Percentiles rank a stretch among this genome's conserved stretches.
Conservation (phyloP, 2,113 vertebrate species). For the Vanacampus margaritifer region DNA sequence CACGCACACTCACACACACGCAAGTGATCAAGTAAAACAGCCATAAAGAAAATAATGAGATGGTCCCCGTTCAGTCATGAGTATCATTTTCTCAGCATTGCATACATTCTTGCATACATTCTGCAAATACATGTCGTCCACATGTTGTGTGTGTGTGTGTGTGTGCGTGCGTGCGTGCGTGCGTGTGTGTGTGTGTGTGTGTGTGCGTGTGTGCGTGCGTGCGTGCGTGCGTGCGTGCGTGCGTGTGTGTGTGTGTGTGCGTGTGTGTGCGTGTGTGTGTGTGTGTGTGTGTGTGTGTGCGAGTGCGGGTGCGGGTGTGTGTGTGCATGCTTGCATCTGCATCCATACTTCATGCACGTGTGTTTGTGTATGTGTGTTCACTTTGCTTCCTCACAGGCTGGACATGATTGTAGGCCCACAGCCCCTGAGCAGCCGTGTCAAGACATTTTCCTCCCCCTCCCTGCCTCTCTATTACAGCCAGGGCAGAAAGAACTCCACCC, state of each 20-base stretch:
- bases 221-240: constrained; percentile 11
- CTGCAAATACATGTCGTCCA: neutral
- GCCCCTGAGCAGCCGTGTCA: constrained; percentile 54
- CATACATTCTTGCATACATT: neutral
- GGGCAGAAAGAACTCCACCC: constrained; percentile 61
- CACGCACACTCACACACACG: too few relatives aligned
- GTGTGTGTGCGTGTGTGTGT: constrained; percentile 3
- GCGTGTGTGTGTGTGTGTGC: neutral
- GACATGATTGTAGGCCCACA: constrained; percentile 67
- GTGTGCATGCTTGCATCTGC: neutral
- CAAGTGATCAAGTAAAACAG: neutral
- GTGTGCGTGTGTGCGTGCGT: neutral
- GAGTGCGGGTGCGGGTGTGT: constrained; percentile 8
- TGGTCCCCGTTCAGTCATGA: too few relatives aligned
- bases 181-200: constrained; percentile 21
- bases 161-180: constrained; percentile 12
- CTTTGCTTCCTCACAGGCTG: constrained; percentile 57
- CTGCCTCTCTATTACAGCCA: constrained; percentile 63
- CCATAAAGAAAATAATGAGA: too few relatives aligned
- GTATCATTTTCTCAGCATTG: neutral
- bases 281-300: neutral
- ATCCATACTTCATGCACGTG: neutral
- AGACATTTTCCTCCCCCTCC: constrained; percentile 65
- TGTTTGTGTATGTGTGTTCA: constrained; percentile 27
- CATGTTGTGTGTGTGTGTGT: neutral